Evolutionary conservation across 1,140 invertebrate species (phyloP).

Genomic region (Melitaea cinxia): DNA sequence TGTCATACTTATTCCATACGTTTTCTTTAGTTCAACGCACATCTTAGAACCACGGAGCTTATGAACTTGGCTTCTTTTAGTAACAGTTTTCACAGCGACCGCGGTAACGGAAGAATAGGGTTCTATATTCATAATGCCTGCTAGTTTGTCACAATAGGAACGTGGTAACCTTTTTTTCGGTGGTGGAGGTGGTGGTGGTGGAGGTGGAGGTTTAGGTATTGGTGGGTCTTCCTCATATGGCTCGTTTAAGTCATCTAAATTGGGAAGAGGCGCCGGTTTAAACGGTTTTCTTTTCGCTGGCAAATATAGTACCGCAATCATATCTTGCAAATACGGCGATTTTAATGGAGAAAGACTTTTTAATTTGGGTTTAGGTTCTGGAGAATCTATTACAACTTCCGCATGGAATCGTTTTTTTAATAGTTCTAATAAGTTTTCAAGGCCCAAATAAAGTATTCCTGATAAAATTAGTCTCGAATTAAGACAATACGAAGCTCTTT

Average conservation of each 20-base stretch:
- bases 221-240: conserved; percentile 63
- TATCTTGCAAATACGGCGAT: conserved; percentile 66
- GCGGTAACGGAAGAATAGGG: conserved; percentile 50
- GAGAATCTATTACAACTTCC: conserved; percentile 34
- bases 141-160: conserved; percentile 60
- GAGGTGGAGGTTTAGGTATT: conserved; percentile 53
- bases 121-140: conserved; percentile 54
- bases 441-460: conserved; percentile 64
- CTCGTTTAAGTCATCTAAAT: conserved; percentile 63
- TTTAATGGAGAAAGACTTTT: conserved; percentile 40
- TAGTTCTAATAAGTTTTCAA: conserved; percentile 52
- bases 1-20: conserved; percentile 48
- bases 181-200: conserved; percentile 58
- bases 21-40: conserved; percentile 59
- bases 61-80: conserved; percentile 36
- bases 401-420: conserved; percentile 55
- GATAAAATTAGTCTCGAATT: conserved; percentile 67
- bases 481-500: conserved; percentile 51
- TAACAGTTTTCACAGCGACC: conserved; percentile 50
- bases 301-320: conserved; percentile 54
- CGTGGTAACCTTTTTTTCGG: conserved; percentile 58
- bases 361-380: conserved; percentile 42
- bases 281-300: conserved; percentile 46
- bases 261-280: conserved; percentile 56
- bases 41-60: conserved; percentile 48